A percentile compares a stretch with the other conserved stretches of the same genome.
Evolutionary conservation across 2,797 vertebrate species (phyloP).

Genomic region (Spea hammondii): DNA sequence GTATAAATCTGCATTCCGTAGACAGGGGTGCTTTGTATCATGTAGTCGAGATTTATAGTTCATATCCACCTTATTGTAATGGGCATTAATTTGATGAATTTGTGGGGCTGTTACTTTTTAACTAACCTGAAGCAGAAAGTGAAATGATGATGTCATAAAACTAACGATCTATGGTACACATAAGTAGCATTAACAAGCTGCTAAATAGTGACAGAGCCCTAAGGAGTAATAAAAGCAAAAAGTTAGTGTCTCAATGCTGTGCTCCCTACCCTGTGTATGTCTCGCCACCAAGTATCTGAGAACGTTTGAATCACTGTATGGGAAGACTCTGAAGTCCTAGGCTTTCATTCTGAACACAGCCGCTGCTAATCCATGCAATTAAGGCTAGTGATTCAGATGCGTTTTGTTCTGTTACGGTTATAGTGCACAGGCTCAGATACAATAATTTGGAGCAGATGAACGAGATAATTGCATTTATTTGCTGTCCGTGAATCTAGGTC

Average conservation of each 20-base stretch:
- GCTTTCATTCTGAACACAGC: conserved; percentile 37
- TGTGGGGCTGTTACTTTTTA: conserved; percentile 27
- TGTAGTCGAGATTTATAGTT: neutral
- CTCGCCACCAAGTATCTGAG: conserved; percentile 8
- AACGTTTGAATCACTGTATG: conserved; percentile 37
- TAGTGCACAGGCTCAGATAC: conserved; percentile 51
- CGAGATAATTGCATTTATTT: conserved; percentile 58
- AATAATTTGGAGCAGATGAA: conserved; percentile 54
- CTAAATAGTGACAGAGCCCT: conserved; percentile 22
- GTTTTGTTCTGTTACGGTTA: conserved; percentile 53
- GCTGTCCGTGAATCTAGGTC: conserved; percentile 57
- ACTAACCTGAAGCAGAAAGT: conserved; percentile 29
- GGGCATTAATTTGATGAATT: conserved; percentile 54
- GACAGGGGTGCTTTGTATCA: neutral
- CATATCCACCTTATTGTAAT: conserved; percentile 56
- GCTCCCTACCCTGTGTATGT: neutral
- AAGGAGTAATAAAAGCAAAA: conserved; percentile 36
- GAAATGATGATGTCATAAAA: conserved; percentile 45
- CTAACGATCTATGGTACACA: conserved; percentile 30
- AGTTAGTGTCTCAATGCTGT: conserved; percentile 7
- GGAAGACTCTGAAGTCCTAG: conserved; percentile 37
- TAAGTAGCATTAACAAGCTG: conserved; percentile 22
- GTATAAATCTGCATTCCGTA: neutral
- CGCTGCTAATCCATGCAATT: conserved; percentile 44
- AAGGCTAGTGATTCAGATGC: conserved; percentile 47